Conservation (phyloP, 1,140 invertebrate species). For the Physella acuta region DNA sequence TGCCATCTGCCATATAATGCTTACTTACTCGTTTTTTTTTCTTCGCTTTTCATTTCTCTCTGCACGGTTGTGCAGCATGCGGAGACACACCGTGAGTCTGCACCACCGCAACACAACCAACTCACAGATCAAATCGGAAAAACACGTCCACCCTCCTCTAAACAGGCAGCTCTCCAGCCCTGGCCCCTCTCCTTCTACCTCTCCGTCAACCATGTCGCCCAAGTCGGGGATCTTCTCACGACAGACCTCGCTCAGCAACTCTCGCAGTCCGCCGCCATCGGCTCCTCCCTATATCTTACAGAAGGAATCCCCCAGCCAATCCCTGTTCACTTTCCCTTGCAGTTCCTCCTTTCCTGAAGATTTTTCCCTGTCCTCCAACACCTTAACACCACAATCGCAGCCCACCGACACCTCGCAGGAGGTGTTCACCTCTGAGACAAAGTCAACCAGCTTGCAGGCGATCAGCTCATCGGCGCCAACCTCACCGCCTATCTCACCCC, state of each 20-base stretch:
- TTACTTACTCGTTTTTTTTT: neutral
- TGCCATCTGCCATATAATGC: too few relatives aligned
- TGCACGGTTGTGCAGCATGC: slow-evolving; percentile 10
- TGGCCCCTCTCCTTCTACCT: neutral
- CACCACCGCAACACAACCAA: slow-evolving; percentile 23
- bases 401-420: slow-evolving; percentile 34
- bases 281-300: slow-evolving; percentile 28
- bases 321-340: slow-evolving; percentile 58
- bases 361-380: slow-evolving; percentile 32
- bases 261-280: slow-evolving; percentile 22
- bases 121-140: neutral
- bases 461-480: neutral
- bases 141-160: slow-evolving; percentile 29
- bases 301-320: slow-evolving; percentile 58
- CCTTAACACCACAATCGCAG: slow-evolving; percentile 26
- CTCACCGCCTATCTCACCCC: slow-evolving; percentile 9
- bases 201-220: neutral
- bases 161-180: slow-evolving; percentile 13
- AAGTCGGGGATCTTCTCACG: slow-evolving; percentile 14
- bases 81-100: slow-evolving; percentile 19
- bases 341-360: slow-evolving; percentile 47
- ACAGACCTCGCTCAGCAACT: slow-evolving; percentile 28
- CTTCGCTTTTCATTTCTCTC: neutral
- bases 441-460: neutral
- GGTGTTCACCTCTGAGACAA: neutral